Evolutionary conservation across 2,797 vertebrate genomes (phyloP).

Genomic region (Craterocephalus amniculus): DNA sequence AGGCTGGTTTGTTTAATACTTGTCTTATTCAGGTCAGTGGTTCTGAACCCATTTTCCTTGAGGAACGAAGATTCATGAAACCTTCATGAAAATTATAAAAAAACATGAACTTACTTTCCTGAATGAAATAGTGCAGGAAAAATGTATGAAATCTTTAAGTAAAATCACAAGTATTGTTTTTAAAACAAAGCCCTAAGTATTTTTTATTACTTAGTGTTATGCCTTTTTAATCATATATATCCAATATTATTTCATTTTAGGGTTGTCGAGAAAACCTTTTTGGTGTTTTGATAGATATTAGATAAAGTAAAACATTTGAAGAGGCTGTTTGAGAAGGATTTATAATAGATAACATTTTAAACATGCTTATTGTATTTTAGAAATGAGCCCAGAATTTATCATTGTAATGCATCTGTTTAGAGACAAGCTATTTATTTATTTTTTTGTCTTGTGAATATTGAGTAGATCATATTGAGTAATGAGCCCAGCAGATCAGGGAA

Average conservation of each 20-base stretch:
- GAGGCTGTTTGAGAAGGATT: background rate
- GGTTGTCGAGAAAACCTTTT: background rate
- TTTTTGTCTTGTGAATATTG: background rate
- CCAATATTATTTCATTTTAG: background rate
- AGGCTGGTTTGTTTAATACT: too few species aligned
- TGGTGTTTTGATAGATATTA: background rate
- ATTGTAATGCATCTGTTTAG: background rate
- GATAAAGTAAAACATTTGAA: constrained; percentile 3
- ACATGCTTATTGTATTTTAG: background rate
- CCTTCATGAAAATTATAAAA: too few species aligned
- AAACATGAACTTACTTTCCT: too few species aligned
- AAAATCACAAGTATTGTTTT: too few species aligned
- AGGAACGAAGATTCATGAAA: too few species aligned
- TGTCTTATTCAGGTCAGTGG: too few species aligned
- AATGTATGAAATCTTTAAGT: too few species aligned
- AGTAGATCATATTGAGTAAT: background rate
- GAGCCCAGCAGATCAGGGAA: background rate
- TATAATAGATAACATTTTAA: background rate
- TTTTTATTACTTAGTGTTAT: background rate
- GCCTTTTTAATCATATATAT: background rate
- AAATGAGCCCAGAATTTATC: background rate
- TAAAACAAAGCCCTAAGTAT: background rate
- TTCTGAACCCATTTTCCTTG: too few species aligned
- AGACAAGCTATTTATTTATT: background rate
- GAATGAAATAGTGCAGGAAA: too few species aligned